These are phyloP conservation scores for Drosophila yakuba DNA, from an alignment of 1,140 invertebrate species.

Conservation along the genomic window DNA sequence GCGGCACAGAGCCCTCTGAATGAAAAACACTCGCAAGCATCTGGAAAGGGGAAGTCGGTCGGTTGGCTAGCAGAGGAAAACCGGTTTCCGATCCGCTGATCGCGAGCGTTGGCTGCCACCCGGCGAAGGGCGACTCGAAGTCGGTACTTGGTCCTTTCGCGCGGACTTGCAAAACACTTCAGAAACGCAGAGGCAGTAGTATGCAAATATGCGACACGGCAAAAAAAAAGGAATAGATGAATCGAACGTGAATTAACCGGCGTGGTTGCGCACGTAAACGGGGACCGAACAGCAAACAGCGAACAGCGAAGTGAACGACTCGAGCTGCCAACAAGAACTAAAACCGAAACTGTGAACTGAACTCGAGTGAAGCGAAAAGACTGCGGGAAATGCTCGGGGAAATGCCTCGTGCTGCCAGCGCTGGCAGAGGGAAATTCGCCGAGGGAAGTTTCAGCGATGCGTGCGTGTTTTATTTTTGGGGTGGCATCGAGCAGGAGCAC, in stretches of 20 bases:
- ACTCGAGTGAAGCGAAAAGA: constrained; percentile 18
- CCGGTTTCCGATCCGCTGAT: constrained; percentile 29
- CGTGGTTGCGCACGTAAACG: neutral
- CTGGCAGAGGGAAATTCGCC: constrained; percentile 34
- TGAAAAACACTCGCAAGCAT: constrained; percentile 5
- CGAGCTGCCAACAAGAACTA: constrained; percentile 39
- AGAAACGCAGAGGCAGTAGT: neutral
- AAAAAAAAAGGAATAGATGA: constrained; percentile 4
- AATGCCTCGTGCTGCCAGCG: constrained; percentile 5
- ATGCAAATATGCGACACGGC: constrained; percentile 1
- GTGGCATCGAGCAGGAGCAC: constrained; percentile 19
- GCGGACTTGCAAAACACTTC: neutral
- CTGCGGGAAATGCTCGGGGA: constrained; percentile 30
- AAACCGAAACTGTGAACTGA: constrained; percentile 24
- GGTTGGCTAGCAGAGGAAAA: constrained; percentile 6
- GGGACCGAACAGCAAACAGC: neutral
- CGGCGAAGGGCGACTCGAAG: constrained; percentile 1
- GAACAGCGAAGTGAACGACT: constrained; percentile 23
- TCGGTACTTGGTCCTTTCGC: constrained; percentile 1
- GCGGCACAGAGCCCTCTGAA: constrained; percentile 10
- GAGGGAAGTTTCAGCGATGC: constrained; percentile 43
- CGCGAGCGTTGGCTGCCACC: constrained; percentile 13
- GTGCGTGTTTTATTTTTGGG: constrained; percentile 44
- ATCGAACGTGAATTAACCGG: neutral
- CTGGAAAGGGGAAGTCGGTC: neutral